phyloP scores from a whole-genome alignment of 2,888 invertebrate genomes.

The Trichogramma dendrolimi region DNA sequence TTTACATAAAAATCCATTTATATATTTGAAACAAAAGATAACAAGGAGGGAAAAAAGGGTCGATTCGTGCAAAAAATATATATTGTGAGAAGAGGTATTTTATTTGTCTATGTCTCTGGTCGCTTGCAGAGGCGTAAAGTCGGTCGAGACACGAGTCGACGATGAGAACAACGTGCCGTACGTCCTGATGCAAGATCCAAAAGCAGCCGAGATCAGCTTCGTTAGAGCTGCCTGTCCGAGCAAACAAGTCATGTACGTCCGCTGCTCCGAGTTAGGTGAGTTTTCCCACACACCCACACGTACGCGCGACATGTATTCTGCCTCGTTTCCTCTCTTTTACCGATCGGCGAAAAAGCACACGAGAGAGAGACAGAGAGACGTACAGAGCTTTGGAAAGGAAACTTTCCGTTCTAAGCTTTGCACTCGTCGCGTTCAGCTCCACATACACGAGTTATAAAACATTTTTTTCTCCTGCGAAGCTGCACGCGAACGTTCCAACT shows the following conservation, averaged over 20 bases:
- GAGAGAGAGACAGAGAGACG: background rate
- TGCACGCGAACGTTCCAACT: background rate
- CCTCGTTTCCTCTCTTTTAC: background rate
- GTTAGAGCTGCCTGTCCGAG: conserved; percentile 71
- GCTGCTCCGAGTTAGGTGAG: conserved; percentile 73
- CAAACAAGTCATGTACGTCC: conserved; percentile 73
- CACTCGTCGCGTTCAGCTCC: background rate
- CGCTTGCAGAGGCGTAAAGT: conserved; percentile 62
- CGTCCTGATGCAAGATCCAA: conserved; percentile 78
- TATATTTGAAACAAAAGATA: too few relatives aligned
- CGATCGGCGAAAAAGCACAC: background rate
- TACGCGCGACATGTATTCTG: too few relatives aligned
- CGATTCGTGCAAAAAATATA: too few relatives aligned
- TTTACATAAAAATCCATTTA: too few relatives aligned
- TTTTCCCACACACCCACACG: background rate
- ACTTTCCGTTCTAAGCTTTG: background rate
- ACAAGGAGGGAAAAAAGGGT: too few relatives aligned
- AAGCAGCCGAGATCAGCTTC: conserved; percentile 76
- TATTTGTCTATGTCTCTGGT: conserved; percentile 1
- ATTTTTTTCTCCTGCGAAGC: background rate
- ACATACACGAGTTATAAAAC: background rate
- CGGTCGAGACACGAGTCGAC: conserved; percentile 65
- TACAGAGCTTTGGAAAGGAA: background rate
- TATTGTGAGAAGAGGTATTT: background rate
- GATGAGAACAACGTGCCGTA: conserved; percentile 62